Percentiles rank a stretch among this genome's conserved stretches.
Evolutionary conservation across 2,888 invertebrate genomes (phyloP).

Genomic region (Papilio protenor): DNA sequence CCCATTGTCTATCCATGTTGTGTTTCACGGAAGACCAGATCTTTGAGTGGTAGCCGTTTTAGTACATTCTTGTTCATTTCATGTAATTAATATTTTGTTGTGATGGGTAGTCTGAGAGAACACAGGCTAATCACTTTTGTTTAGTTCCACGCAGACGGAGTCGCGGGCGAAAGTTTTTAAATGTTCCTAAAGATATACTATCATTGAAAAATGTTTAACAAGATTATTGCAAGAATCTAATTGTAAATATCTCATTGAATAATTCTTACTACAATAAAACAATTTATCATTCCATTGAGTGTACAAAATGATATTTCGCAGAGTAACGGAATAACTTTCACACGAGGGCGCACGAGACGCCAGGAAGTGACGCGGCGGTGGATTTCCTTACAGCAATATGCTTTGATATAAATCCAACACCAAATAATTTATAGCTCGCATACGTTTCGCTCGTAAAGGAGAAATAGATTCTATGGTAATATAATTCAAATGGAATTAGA

Average conservation of each 20-base stretch:
- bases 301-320: neutral
- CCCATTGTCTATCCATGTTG: no score
- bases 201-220: no score
- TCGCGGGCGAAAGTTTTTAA: constrained; percentile 61
- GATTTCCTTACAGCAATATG: constrained; percentile 8
- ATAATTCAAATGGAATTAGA: neutral
- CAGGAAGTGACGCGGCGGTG: constrained; percentile 12
- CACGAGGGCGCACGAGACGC: constrained; percentile 4
- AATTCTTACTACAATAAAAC: neutral
- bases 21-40: no score
- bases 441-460: constrained; percentile 1
- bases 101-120: no score
- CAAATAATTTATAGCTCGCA: constrained; percentile 18
- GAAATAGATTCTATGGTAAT: neutral
- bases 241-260: neutral
- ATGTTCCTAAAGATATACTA: no score
- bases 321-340: constrained; percentile 3
- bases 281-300: constrained; percentile 5
- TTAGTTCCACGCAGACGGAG: no score
- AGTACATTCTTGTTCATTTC: no score
- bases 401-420: constrained; percentile 12
- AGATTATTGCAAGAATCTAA: neutral
- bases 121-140: no score
- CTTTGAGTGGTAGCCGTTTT: no score
- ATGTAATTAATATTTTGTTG: no score